Conservation (phyloP, 2,888 invertebrate species). For the Drosophila diplacantha region DNA sequence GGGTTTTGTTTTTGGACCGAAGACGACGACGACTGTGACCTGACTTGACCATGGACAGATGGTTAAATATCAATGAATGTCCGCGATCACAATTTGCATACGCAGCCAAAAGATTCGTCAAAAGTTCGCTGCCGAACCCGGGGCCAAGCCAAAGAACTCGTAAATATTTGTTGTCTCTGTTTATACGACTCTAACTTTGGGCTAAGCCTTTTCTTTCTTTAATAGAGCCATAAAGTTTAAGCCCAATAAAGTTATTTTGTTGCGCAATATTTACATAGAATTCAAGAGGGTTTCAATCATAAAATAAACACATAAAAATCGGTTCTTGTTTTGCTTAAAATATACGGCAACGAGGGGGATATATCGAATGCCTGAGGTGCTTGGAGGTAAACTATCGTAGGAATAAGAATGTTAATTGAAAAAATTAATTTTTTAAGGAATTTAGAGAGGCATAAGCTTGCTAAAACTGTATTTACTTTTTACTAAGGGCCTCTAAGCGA, state of each 20-base stretch:
- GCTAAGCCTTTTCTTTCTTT: slow-evolving; percentile 36
- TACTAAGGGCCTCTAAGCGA: background rate
- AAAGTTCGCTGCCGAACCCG: slow-evolving; percentile 5
- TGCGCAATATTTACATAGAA: slow-evolving; percentile 64
- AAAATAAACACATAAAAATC: slow-evolving; percentile 41
- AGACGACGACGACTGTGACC: slow-evolving; percentile 23
- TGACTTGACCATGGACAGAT: slow-evolving; percentile 35
- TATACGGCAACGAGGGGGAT: background rate
- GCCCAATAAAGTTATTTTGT: slow-evolving; percentile 61
- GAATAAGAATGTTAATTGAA: background rate
- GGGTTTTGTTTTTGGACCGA: background rate
- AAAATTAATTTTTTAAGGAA: background rate
- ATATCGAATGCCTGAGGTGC: background rate
- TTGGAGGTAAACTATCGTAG: slow-evolving; percentile 11
- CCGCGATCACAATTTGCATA: slow-evolving; percentile 37
- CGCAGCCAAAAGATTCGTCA: slow-evolving; percentile 38
- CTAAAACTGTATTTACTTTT: background rate
- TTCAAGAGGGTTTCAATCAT: slow-evolving; percentile 39
- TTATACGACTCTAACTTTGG: slow-evolving; percentile 41
- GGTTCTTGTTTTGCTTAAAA: slow-evolving; percentile 26
- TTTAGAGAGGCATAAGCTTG: background rate
- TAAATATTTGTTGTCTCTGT: slow-evolving; percentile 48
- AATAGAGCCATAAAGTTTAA: slow-evolving; percentile 59
- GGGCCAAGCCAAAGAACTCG: slow-evolving; percentile 47
- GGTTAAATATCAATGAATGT: slow-evolving; percentile 35